Percentiles rank a stretch among this genome's conserved stretches.
These are phyloP conservation scores for Scaptomyza caliginosa DNA, from an alignment of 2,888 invertebrate genomes.

Conservation along the genomic window DNA sequence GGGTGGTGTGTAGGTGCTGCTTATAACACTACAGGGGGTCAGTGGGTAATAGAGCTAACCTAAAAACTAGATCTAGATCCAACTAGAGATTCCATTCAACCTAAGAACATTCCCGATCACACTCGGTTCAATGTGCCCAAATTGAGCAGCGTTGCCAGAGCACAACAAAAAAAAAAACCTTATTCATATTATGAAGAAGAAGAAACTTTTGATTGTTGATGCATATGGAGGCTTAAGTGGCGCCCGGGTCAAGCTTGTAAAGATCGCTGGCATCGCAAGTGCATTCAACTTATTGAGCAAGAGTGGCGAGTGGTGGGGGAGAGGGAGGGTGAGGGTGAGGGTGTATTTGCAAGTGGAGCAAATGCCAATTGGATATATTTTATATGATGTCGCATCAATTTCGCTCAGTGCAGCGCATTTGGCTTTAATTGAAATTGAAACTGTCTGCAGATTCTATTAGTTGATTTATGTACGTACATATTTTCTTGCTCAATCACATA, in stretches of 20 bases:
- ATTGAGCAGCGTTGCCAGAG: background rate
- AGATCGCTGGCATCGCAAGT: constrained; percentile 47
- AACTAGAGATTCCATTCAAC: no score
- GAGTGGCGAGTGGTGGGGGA: background rate
- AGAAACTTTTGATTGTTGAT: constrained; percentile 23
- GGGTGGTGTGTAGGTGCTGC: background rate
- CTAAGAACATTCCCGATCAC: no score
- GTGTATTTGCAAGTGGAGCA: constrained; percentile 46
- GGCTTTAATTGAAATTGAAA: constrained; percentile 77
- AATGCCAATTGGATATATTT: constrained; percentile 66
- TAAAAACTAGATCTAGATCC: background rate
- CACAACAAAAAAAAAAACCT: background rate
- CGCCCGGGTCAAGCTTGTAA: constrained; percentile 54
- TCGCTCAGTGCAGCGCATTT: constrained; percentile 48
- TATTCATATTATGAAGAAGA: background rate
- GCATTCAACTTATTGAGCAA: constrained; percentile 40
- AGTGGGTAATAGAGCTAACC: background rate
- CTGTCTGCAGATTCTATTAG: constrained; percentile 77
- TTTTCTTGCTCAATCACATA: constrained; percentile 42
- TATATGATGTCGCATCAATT: constrained; percentile 75
- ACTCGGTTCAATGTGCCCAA: background rate
- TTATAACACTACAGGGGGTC: background rate
- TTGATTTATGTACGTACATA: constrained; percentile 59
- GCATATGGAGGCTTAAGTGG: constrained; percentile 37
- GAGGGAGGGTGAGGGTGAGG: fast-evolving